Percentiles rank a stretch among this genome's conserved stretches.
Evolutionary conservation across 2,113 vertebrate species (phyloP).

Genomic region (Rhabdomys dilectus): DNA sequence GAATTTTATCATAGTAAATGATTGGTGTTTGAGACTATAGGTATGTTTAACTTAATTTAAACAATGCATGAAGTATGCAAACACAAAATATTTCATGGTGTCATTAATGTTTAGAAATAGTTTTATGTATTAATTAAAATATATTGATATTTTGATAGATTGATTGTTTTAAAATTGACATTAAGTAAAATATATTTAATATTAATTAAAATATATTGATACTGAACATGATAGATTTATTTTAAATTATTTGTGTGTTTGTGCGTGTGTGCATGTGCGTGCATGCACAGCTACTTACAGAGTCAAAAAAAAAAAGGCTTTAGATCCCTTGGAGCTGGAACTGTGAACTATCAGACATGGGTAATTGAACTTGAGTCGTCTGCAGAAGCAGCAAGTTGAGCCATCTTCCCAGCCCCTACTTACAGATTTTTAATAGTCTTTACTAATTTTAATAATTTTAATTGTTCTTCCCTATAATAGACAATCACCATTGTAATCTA

Average conservation of each 20-base stretch:
- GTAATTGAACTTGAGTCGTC: not conserved
- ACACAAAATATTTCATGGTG: not conserved
- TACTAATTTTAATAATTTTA: not conserved
- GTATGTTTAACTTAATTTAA: not conserved
- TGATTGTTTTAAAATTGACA: too few species aligned
- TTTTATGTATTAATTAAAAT: conserved; percentile 27
- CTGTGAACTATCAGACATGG: not conserved
- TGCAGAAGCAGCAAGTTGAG: too few species aligned
- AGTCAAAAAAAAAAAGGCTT: too few species aligned
- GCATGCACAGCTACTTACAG: not conserved
- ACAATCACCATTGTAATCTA: not conserved
- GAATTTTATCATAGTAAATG: not conserved
- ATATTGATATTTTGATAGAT: too few species aligned
- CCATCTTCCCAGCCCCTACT: not conserved
- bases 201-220: too few species aligned
- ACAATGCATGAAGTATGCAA: not conserved
- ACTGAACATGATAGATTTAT: not conserved
- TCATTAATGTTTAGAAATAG: not conserved
- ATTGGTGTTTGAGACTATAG: not conserved
- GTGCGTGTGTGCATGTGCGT: not conserved
- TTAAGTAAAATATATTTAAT: too few species aligned
- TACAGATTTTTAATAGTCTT: conserved; percentile 26
- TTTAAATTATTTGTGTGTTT: not conserved
- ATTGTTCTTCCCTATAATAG: not conserved
- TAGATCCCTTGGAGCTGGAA: not conserved